Evolutionary conservation across 2,888 invertebrate genomes (phyloP), one percentile per base, ranked within the genome.

Genomic region (Bellardia pandia): DNA sequence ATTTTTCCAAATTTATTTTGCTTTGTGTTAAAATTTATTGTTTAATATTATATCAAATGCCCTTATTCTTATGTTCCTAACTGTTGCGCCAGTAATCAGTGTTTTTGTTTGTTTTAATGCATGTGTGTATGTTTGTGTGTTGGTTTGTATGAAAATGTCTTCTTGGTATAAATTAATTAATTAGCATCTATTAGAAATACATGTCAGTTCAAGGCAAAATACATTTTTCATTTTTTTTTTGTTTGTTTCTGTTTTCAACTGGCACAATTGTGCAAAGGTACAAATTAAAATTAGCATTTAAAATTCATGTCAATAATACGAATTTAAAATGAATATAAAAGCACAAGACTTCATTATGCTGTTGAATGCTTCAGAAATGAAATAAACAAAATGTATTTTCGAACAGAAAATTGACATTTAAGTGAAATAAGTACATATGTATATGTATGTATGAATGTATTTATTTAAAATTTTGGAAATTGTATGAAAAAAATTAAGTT

Each of bases 111-210:
- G 78, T 37, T 53, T 77, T 16, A 45, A 48, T 45, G 9, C 5
- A 33, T 56, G 45, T 64, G 13, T 51, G 11, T 69, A 23, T 75
- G 45, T 66, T 2, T 58, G 56, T 64, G 60, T 71, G 64, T 42
- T 62, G 53, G 40, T 72, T 33, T 60, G 14, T 42, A 33, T 16
- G 45, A 56, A 80, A 72, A 16, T 81, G 23, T 72, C 30, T 66
- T 68, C 45, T 66, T 30, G 11, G 76, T 60, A 68, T 74, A 84
- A 86, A 83, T 86, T 86, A 86, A 80, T 80, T 84, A 86, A 84
- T 77, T 84, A 80, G 62, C 76, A 86, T 77, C 72, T 62, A 77
- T 53, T 72, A 60, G 80, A 62, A 77, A 16, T 80, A 53, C 51
- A 53, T 76, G 84, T 48, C 80, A 60, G 64, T 66, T 60, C 23